Conservation (phyloP, 2,797 vertebrate species). For the Paedocypris micromegethes region DNA sequence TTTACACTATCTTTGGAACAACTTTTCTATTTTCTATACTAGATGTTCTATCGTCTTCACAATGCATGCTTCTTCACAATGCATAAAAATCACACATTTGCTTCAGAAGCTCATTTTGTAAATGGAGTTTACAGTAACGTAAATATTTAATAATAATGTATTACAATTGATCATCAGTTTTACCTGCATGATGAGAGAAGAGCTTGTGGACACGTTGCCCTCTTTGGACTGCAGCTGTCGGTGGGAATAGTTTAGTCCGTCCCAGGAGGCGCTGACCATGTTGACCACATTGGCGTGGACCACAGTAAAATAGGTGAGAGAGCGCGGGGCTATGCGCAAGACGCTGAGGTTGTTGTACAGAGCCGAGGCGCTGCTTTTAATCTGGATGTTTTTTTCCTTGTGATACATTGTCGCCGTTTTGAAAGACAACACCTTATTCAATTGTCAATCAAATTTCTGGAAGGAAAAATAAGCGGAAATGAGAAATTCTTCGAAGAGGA, state of each 20-base stretch:
- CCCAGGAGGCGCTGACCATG: constrained; percentile 79
- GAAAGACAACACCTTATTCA: background rate
- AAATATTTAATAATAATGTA: no score
- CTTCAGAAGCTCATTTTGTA: no score
- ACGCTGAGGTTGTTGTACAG: constrained; percentile 90
- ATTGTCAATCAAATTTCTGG: constrained; percentile 1
- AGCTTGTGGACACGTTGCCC: constrained; percentile 69
- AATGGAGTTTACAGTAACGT: no score
- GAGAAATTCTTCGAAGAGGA: no score
- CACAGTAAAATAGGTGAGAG: constrained; percentile 75
- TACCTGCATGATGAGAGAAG: constrained; percentile 87
- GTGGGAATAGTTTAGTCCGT: constrained; percentile 78
- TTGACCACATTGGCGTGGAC: constrained; percentile 82
- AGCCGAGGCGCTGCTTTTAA: constrained; percentile 80
- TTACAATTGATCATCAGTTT: background rate
- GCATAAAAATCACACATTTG: no score
- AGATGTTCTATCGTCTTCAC: no score
- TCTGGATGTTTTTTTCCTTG: constrained; percentile 76
- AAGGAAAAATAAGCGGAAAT: background rate
- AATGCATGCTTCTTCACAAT: no score
- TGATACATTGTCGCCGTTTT: constrained; percentile 74
- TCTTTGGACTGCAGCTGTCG: constrained; percentile 87
- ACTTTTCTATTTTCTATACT: no score
- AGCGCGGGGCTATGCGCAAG: constrained; percentile 68
- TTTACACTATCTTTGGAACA: no score